phyloP scores from a whole-genome alignment of 1,140 invertebrate species.

The Papilio machaon region DNA sequence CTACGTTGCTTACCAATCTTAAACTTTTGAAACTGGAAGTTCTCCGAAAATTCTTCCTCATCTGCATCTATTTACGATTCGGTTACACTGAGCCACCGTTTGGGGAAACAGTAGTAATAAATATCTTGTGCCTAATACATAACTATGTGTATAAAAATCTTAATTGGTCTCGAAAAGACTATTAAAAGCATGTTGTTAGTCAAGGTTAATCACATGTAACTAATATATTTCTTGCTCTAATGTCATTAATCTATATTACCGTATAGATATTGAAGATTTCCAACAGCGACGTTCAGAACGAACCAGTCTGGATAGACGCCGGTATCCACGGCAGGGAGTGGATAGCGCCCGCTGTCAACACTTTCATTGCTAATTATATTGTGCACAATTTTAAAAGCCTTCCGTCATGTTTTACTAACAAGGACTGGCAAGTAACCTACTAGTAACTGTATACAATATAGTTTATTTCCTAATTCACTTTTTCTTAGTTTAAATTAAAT shows the following conservation, averaged over 20 bases:
- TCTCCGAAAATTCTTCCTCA: too few relatives aligned
- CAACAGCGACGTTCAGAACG: constrained; percentile 73
- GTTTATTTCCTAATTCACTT: too few relatives aligned
- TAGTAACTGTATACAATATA: constrained; percentile 25
- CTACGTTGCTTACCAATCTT: too few relatives aligned
- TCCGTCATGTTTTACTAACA: constrained; percentile 60
- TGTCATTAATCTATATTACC: neutral
- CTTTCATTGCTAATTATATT: constrained; percentile 78
- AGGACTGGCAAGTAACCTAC: constrained; percentile 63
- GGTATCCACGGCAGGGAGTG: constrained; percentile 86
- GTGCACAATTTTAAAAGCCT: constrained; percentile 57
- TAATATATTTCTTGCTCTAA: neutral
- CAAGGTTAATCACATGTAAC: neutral
- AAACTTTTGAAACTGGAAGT: too few relatives aligned
- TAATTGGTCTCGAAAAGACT: too few relatives aligned
- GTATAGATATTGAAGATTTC: constrained; percentile 69
- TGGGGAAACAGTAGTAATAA: too few relatives aligned
- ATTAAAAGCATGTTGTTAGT: too few relatives aligned
- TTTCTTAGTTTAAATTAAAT: too few relatives aligned
- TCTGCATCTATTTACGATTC: too few relatives aligned
- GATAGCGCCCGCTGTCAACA: constrained; percentile 85
- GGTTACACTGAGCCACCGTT: too few relatives aligned
- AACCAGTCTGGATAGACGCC: constrained; percentile 82
- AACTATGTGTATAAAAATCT: too few relatives aligned
- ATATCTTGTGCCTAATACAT: too few relatives aligned